Base-by-base conservation (phyloP, 2,113 vertebrate species). In the Pituophis catenifer region DNA sequence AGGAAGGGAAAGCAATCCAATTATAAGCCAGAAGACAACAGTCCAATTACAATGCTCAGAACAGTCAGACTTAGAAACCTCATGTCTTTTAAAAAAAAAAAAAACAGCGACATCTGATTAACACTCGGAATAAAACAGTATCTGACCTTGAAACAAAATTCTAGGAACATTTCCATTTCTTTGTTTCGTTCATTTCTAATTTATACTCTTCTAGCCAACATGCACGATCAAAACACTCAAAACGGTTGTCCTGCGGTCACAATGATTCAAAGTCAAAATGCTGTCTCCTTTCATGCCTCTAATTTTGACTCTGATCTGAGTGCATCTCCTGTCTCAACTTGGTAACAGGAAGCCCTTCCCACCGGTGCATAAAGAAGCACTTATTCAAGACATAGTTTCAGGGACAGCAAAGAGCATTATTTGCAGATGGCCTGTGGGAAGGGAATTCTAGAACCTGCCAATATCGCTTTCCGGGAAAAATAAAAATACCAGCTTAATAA, bases 401-500 rank as follows among this genome's bases (percentile, higher is more conserved):
- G 29, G 50, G 38, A 85, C 92, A 92, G 38, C 59, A 86, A 88
- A 93, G 54, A 29, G 44, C 38, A 93, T 19, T 65, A n/a, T 93
- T 86, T 92, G 54, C 65, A 52, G 29, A 92, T 62, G 13, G 90
- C 53, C 70, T 89, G 38, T 58, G 55, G 48, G 33, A 29, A 93
- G 62, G 29, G 90, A 89, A 62, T 93, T 91, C 50, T 90, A 88
- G 24, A 94, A 57, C 24, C 55, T 92, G 55, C 15, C 58, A 57
- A 17, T 94, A 92, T 92, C 38, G 52, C 29, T 9, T 90, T 92
- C 26, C 50, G 50, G 55, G 50, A n/a, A 53, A 89, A 89, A 89
- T 65, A 92, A 93, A 93, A 91, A 55, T 13, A 8, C 15, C 52
- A 88, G 23, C 59, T 92, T 93, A 86, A 89, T 91, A 52, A 81